Evolutionary conservation across 2,888 invertebrate genomes (phyloP).

Genomic region (Ormyrus thymus): DNA sequence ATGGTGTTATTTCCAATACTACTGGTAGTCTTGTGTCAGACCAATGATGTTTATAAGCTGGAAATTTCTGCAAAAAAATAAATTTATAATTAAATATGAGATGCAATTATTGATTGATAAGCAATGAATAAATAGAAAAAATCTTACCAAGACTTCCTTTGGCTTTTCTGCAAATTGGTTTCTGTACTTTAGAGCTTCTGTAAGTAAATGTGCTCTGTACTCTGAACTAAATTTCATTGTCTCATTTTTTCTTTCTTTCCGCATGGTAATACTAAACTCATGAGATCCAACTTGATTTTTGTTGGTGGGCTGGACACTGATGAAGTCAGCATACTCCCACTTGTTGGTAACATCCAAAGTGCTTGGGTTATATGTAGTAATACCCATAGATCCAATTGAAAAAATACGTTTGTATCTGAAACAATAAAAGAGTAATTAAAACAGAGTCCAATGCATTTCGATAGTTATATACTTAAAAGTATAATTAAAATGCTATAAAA

Average conservation of each 20-base stretch:
- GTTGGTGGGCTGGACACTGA: conserved; percentile 81
- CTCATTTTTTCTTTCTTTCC: conserved; percentile 93
- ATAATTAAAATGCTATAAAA: not conserved
- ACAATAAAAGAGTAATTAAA: not conserved
- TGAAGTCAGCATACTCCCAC: conserved; percentile 90
- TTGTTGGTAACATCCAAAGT: conserved; percentile 94
- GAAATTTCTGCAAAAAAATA: conserved; percentile 81
- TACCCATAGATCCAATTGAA: conserved; percentile 95
- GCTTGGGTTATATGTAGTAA: conserved; percentile 97
- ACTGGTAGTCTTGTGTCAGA: conserved; percentile 92
- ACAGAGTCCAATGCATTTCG: no score
- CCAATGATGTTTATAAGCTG: conserved; percentile 97
- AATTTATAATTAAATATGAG: no score
- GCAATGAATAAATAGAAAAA: conserved; percentile 34
- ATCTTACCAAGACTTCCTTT: conserved; percentile 83
- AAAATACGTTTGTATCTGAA: conserved; percentile 95
- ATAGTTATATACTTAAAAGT: not conserved
- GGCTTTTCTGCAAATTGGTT: conserved; percentile 88
- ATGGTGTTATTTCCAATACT: conserved; percentile 93
- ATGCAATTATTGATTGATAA: conserved; percentile 36
- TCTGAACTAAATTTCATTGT: conserved; percentile 98
- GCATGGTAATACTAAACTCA: conserved; percentile 89
- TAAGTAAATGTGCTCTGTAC: conserved; percentile 92
- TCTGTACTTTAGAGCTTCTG: conserved; percentile 90
- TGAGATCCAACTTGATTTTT: conserved; percentile 75